Evolutionary conservation across 2,888 invertebrate species (phyloP).

Genomic region (Patella pellucida): DNA sequence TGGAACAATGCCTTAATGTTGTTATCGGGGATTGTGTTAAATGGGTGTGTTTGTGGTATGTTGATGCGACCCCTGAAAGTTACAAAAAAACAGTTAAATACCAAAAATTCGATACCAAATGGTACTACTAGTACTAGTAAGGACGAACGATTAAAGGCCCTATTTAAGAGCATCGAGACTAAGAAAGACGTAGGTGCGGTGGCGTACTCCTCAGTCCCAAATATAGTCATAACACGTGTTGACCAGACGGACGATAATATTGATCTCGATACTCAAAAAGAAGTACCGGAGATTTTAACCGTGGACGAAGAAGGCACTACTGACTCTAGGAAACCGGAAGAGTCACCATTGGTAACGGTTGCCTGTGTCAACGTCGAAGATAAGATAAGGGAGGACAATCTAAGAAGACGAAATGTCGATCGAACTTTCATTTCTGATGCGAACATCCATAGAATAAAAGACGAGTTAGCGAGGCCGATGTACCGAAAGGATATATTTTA

Average conservation of each 20-base stretch:
- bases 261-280: background rate
- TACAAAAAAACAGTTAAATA: conserved; percentile 14
- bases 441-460: conserved; percentile 40
- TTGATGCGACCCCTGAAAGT: conserved; percentile 85
- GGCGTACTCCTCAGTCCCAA: conserved; percentile 28
- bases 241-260: background rate
- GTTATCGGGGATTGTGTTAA: conserved; percentile 82
- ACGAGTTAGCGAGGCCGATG: conserved; percentile 78
- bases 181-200: background rate
- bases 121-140: background rate
- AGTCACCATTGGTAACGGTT: conserved; percentile 6
- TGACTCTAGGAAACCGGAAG: conserved; percentile 4
- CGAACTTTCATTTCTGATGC: conserved; percentile 36
- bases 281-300: too few species aligned
- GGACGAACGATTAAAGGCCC: background rate
- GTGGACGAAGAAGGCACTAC: too few species aligned
- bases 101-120: conserved; percentile 24
- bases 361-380: conserved; percentile 20
- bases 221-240: conserved; percentile 20
- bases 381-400: conserved; percentile 12
- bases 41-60: conserved; percentile 83
- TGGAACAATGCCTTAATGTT: conserved; percentile 84
- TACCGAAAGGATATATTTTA: conserved; percentile 97
- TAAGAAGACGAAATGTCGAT: conserved; percentile 16
- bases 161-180: background rate